phyloP scores from a whole-genome alignment of 2,113 vertebrate species.

The Corvus cornix region DNA sequence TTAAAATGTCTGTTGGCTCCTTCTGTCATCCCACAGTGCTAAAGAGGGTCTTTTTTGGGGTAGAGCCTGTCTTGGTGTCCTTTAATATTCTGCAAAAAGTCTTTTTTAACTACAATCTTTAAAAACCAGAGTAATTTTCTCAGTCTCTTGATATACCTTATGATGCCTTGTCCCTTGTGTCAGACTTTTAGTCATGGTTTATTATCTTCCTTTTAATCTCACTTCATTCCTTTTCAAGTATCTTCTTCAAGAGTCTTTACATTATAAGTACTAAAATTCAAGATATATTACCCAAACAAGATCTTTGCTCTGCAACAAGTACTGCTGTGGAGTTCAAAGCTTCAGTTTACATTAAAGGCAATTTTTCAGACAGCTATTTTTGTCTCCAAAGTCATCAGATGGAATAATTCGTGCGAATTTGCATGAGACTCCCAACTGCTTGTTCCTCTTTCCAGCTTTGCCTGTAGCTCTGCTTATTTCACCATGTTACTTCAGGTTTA shows the following conservation, averaged over 20 bases:
- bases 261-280: not conserved
- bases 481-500: not conserved
- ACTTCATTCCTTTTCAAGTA: not conserved
- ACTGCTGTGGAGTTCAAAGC: not conserved
- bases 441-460: not conserved
- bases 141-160: not conserved
- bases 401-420: not conserved
- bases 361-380: constrained; percentile 24
- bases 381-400: not conserved
- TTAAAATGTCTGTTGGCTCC: not conserved
- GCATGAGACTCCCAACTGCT: not conserved
- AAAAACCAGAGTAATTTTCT: not conserved
- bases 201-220: not conserved
- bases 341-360: constrained; percentile 2
- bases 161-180: not conserved
- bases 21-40: not conserved
- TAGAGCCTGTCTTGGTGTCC: not conserved
- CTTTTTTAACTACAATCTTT: not conserved
- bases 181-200: not conserved
- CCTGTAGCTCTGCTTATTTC: not conserved
- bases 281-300: not conserved
- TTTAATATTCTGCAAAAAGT: not conserved
- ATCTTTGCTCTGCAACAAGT: not conserved
- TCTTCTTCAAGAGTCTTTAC: not conserved
- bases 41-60: not conserved